These are phyloP conservation scores for Phymorhynchus buccinoides DNA, from an alignment of 1,140 invertebrate species.

Conservation along the genomic window DNA sequence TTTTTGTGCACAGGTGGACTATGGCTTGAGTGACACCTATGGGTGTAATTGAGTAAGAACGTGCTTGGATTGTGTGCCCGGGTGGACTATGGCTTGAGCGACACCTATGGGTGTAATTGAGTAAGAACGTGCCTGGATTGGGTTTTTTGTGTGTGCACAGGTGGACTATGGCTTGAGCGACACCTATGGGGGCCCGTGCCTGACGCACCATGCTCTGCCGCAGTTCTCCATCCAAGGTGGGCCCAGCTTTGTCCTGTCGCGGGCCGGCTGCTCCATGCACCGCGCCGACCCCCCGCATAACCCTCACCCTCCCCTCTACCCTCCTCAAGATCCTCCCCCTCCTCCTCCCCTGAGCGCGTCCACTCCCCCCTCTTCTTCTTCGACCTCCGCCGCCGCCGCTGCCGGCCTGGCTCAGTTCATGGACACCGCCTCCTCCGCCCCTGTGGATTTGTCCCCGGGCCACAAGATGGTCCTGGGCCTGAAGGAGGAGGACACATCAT, in stretches of 20 bases:
- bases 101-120: too few species aligned
- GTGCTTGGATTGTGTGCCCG: too few species aligned
- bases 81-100: constrained; percentile 41
- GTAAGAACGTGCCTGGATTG: too few species aligned
- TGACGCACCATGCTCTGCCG: constrained; percentile 48
- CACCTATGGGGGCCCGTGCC: constrained; percentile 39
- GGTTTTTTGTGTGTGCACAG: too few species aligned
- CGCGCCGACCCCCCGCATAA: constrained; percentile 42
- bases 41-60: too few species aligned
- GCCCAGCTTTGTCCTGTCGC: constrained; percentile 43
- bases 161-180: constrained; percentile 40
- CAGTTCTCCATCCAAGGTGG: constrained; percentile 51
- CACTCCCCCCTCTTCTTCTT: not conserved
- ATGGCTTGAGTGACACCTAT: too few species aligned
- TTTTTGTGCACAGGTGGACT: too few species aligned
- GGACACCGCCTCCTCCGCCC: constrained; percentile 37
- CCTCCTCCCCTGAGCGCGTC: too few species aligned
- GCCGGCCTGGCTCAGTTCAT: constrained; percentile 36
- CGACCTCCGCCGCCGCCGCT: constrained; percentile 27
- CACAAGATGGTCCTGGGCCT: constrained; percentile 30
- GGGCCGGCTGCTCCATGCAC: constrained; percentile 46
- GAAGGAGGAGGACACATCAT: constrained; percentile 28
- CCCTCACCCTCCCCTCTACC: constrained; percentile 26
- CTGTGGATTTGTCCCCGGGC: constrained; percentile 38
- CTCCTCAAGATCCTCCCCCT: not conserved